A percentile compares a stretch with the other conserved stretches of the same genome.
Evolutionary conservation across 2,113 vertebrate genomes (phyloP).

Genomic region (Gopherus flavomarginatus): DNA sequence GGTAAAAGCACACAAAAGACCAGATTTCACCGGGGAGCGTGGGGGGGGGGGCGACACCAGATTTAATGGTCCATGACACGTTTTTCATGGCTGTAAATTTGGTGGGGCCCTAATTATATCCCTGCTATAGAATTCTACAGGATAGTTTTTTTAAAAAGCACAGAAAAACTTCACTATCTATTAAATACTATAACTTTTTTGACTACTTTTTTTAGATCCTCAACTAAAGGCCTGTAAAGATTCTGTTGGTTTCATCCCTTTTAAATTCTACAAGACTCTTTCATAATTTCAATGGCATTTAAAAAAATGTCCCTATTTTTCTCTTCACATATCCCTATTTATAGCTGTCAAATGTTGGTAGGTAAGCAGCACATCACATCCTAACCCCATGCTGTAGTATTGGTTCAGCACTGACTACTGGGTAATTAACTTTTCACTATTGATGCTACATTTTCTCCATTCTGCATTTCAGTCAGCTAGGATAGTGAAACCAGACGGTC

Average conservation of each 20-base stretch:
- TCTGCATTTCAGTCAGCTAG: background rate
- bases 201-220: background rate
- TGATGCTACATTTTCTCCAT: background rate
- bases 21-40: too few relatives aligned
- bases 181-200: background rate
- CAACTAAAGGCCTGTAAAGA: background rate
- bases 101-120: too few relatives aligned
- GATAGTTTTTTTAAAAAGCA: background rate
- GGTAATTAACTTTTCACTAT: background rate
- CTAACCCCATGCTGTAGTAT: background rate
- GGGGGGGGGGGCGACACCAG: too few relatives aligned
- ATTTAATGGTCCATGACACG: too few relatives aligned
- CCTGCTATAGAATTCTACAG: background rate
- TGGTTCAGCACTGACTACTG: background rate
- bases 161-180: background rate
- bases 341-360: background rate
- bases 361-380: background rate
- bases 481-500: background rate
- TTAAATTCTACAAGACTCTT: background rate
- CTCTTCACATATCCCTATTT: background rate
- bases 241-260: background rate
- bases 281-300: background rate
- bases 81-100: too few relatives aligned
- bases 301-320: background rate
- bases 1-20: too few relatives aligned